Conservation (phyloP, 2,797 vertebrate species). For the Psittacula derbiana region DNA sequence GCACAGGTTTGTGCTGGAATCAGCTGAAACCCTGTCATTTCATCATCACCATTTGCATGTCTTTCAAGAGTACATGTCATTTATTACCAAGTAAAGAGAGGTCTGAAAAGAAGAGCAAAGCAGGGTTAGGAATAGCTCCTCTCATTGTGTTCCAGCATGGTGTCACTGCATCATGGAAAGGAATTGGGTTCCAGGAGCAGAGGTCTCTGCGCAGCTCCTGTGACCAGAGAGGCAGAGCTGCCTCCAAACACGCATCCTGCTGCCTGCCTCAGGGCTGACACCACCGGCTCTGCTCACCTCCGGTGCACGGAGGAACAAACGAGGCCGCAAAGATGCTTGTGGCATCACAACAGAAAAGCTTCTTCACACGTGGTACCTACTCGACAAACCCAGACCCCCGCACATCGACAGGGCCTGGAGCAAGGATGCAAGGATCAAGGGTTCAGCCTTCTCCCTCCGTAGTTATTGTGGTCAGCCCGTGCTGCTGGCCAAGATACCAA, state of each 20-base stretch:
- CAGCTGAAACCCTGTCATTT: not conserved
- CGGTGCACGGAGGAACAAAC: not conserved
- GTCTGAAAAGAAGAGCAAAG: constrained; percentile 18
- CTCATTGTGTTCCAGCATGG: not conserved
- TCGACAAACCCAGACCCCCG: not conserved
- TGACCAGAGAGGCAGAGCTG: not conserved
- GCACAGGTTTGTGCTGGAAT: not conserved
- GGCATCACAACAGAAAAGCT: not conserved
- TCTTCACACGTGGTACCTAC: not conserved
- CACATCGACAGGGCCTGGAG: not conserved
- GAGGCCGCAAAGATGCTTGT: not conserved
- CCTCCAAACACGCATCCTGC: not conserved
- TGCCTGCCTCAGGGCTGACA: not conserved
- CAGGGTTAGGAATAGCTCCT: not conserved
- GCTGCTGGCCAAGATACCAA: not conserved
- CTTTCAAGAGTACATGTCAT: not conserved
- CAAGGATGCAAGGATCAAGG: accelerated
- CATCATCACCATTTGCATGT: not conserved
- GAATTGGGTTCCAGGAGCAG: not conserved
- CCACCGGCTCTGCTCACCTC: not conserved
- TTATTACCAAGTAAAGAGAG: not conserved
- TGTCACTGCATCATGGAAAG: not conserved
- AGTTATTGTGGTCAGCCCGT: not conserved
- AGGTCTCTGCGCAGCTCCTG: not conserved
- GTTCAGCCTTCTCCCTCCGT: not conserved